These are phyloP conservation scores for Toxonevra muliebris DNA, from an alignment of 2,888 invertebrate species.

Conservation along the genomic window DNA sequence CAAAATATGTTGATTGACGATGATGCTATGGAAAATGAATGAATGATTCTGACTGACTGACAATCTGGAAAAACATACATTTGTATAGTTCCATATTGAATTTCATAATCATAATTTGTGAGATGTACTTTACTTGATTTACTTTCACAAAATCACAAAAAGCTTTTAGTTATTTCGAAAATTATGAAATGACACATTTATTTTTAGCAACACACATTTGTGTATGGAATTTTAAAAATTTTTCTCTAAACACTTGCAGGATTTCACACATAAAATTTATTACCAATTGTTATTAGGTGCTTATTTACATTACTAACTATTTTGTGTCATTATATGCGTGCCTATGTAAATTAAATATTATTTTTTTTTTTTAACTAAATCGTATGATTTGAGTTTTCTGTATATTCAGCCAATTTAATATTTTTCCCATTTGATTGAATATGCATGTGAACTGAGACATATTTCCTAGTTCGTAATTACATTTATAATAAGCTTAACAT, in stretches of 20 bases:
- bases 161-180: background rate
- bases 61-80: no score
- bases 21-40: no score
- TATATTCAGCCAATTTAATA: no score
- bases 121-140: background rate
- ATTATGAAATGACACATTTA: background rate
- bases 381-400: no score
- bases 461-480: no score
- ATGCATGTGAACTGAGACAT: no score
- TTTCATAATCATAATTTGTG: background rate
- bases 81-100: no score
- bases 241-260: background rate
- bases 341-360: background rate
- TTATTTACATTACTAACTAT: background rate
- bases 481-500: no score
- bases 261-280: background rate
- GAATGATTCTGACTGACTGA: no score
- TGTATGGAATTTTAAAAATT: background rate
- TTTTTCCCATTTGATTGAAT: no score
- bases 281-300: background rate
- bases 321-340: background rate
- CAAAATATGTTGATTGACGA: no score
- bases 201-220: background rate
- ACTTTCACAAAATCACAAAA: background rate
- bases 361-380: no score